Evolutionary conservation across 2,113 vertebrate species (phyloP), one percentile per base, ranked within the genome.

Genomic region (Periophthalmodon schlosseri): DNA sequence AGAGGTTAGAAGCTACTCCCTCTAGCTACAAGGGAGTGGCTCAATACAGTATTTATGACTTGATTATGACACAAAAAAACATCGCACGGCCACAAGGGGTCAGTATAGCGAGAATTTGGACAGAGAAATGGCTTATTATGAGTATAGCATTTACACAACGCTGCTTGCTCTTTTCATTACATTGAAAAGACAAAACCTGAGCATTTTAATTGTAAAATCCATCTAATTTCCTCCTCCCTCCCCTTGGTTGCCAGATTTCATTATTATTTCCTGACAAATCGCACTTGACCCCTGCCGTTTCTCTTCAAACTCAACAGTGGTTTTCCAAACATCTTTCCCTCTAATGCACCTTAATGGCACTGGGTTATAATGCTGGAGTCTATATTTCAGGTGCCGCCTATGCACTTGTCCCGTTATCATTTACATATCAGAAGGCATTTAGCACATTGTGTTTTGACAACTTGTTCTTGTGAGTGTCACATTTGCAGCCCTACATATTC

Each of bases 401-500:
- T 15, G 44, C 39, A 23, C 66, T 49, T 68, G 66, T 49, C n/a
- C 47, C 21, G 5, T 13, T 24, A 49, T 21, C 20, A 68, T 49
- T 47, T 46, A 68, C 44, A 68, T 49, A 68, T 47, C 12, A 68
- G 23, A 36, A 70, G 20, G 5, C 20, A 58, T 46, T 47, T n/a
- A 44, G 54, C 15, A 52, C 23, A 20, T n/a, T 69, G 68, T 56
- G 68, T 70, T 70, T 70, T 70, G 49, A 56, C 49, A 70, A 33
- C 68, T n/a, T 69, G 39, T 20, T 58, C n/a, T n/a, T n/a, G 34
- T 34, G 57, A 60, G 13, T 39, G 54, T 70, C 69, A 70, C 33
- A 57, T 57, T 54, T 56, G 36, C 49, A 69, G 33, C n/a, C 50
- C 21, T 50, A 36, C 72, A 66, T 73, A 73, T 69, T 69, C 71